Evolutionary conservation across 2,113 vertebrate genomes (phyloP).

Genomic region (Machaerirhynchus nigripectus): DNA sequence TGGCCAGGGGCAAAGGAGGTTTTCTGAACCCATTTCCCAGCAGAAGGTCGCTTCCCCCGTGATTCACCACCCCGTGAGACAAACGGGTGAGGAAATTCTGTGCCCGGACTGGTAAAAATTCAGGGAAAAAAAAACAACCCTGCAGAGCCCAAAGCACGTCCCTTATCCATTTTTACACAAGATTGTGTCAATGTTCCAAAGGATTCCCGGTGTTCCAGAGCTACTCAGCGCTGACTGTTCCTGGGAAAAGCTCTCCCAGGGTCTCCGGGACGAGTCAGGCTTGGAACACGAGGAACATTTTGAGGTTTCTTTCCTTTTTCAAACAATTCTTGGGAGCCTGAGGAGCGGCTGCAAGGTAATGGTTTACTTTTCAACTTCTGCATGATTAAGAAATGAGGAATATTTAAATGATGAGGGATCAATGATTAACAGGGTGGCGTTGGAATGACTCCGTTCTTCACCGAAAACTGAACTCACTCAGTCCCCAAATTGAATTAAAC

Average conservation of each 20-base stretch:
- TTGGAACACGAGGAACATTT: rapidly evolving
- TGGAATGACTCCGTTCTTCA: not conserved
- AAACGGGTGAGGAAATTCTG: not conserved
- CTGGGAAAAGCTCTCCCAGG: not conserved
- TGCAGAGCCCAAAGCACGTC: not conserved
- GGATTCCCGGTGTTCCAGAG: not conserved
- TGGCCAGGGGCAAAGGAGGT: not conserved
- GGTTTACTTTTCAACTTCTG: not conserved
- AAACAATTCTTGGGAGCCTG: not conserved
- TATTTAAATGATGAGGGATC: not conserved
- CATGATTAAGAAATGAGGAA: not conserved
- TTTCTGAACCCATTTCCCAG: not conserved
- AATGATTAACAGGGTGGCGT: not conserved
- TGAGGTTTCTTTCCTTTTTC: not conserved
- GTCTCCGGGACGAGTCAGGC: not conserved
- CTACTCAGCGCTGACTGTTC: not conserved
- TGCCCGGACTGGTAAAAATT: not conserved
- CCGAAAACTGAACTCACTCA: not conserved
- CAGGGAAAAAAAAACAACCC: not conserved
- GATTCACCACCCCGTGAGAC: not conserved
- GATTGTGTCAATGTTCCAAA: not conserved
- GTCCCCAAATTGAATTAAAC: not conserved
- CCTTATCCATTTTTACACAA: no score
- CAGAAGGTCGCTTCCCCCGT: not conserved
- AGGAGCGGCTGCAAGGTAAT: not conserved